Evolutionary conservation across 2,888 invertebrate species (phyloP), one percentile per base, ranked within the genome.

Genomic region (Julus scandinavius): DNA sequence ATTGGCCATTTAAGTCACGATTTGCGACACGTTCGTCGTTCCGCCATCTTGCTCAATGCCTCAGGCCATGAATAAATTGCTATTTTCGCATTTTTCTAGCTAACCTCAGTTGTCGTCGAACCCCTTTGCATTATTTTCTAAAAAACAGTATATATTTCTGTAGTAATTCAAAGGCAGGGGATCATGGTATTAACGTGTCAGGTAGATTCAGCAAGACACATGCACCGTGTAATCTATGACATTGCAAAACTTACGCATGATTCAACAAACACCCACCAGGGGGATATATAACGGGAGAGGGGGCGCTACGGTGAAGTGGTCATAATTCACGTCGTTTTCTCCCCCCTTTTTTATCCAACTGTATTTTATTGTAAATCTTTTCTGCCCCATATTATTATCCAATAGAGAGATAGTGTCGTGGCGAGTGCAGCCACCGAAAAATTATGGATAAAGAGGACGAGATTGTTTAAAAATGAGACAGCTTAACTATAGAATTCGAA

Each of bases 141-240:
- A 20, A 85, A 85, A 49, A 45, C 41, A 85, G 49, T 49, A 45
- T 45, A 45, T 85, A 85, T 85, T 85, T 49, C 45, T 85, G 49
- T 20, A 85, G 85, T 85, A 85, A 85, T 85, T 85, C 50, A 20
- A 85, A 85, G 29, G 50, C 20, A 41, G 85, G 50, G 85, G 49
- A 45, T 45, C 45, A 45, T 85, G 50, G 85, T 85, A 45, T 85
- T 85, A 85, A 49, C 85, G 50, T 85, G 85, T 85, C 85, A 85
- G 85, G 85, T 85, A 85, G 85, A 85, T 85, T 45, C 85, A 45
- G 20, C 50, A 11, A 85, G 85, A 85, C 85, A 85, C 50, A 85
- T 85, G 85, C 85, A 85, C 85, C 85, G 50, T 85, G 85, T 85
- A 85, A 85, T 85, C 85, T 85, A 85, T 85, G 85, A 85, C 85